phyloP scores from a whole-genome alignment of 2,888 invertebrate genomes.

The Acronicta psi region DNA sequence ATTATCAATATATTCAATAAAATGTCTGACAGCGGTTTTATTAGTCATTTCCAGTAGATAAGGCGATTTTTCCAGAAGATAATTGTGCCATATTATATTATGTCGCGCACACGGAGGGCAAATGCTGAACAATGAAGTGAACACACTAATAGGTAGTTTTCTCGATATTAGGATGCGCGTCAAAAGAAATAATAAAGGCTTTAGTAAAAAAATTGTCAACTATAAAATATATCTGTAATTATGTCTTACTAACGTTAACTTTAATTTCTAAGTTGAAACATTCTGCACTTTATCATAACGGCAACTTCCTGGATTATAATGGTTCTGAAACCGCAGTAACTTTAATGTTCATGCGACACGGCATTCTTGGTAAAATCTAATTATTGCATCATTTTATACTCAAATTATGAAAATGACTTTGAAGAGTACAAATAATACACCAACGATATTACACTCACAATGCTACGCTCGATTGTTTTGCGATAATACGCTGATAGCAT shows the following conservation, averaged over 20 bases:
- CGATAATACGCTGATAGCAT: constrained; percentile 58
- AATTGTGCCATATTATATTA: not conserved
- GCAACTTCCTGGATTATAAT: constrained; percentile 44
- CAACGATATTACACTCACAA: constrained; percentile 39
- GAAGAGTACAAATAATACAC: constrained; percentile 27
- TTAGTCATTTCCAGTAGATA: constrained; percentile 56
- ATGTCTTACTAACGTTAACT: not conserved
- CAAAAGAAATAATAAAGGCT: not conserved
- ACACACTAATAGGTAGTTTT: constrained; percentile 15
- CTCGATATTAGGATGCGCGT: constrained; percentile 18
- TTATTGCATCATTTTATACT: constrained; percentile 28
- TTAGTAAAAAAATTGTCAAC: no score
- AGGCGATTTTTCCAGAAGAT: constrained; percentile 4
- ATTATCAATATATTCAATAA: constrained; percentile 70
- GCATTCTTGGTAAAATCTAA: constrained; percentile 18
- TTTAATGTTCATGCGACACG: constrained; percentile 36
- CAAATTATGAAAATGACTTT: constrained; percentile 22
- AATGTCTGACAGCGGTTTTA: constrained; percentile 59
- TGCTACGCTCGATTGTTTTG: constrained; percentile 69
- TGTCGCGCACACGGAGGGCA: constrained; percentile 22
- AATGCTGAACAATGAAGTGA: constrained; percentile 38
- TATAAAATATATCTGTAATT: no score
- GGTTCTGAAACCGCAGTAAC: constrained; percentile 37
- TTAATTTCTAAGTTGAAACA: constrained; percentile 13
- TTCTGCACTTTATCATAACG: constrained; percentile 24